These are phyloP conservation scores for Acestrorhynchus altus DNA, from an alignment of 2,797 vertebrate genomes.

Conservation along the genomic window DNA sequence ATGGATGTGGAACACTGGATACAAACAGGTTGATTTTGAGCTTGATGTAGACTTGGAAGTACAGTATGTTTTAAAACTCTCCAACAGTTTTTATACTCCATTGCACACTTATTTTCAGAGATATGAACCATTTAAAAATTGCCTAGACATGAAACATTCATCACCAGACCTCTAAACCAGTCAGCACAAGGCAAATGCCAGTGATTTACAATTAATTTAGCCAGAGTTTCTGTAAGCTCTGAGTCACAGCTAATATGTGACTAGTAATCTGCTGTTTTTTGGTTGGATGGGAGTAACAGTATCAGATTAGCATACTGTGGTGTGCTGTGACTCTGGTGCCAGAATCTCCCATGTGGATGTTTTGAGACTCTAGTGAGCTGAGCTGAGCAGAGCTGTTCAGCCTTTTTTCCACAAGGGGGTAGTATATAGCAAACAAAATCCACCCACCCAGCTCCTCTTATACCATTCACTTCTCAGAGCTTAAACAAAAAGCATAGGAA, in stretches of 20 bases:
- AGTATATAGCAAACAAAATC: conserved; percentile 56
- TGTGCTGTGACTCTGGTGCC: conserved; percentile 49
- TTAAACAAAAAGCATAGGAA: conserved; percentile 35
- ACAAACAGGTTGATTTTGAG: too few species aligned
- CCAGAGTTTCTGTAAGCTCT: conserved; percentile 1
- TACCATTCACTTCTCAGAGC: conserved; percentile 21
- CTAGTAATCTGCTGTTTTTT: conserved; percentile 41
- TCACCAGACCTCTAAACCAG: too few species aligned
- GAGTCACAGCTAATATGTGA: conserved; percentile 20
- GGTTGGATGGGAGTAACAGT: conserved; percentile 25
- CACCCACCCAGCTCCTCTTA: not conserved
- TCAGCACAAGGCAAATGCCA: too few species aligned
- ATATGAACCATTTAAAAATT: too few species aligned
- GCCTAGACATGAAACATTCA: too few species aligned
- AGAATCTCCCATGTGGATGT: conserved; percentile 29
- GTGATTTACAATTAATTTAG: conserved; percentile 1
- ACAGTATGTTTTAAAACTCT: too few species aligned
- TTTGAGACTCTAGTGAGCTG: conserved; percentile 8
- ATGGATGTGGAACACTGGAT: too few species aligned
- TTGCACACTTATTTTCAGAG: too few species aligned
- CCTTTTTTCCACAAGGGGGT: conserved; percentile 59
- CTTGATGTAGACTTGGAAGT: too few species aligned
- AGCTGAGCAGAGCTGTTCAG: not conserved
- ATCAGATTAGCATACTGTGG: conserved; percentile 56
- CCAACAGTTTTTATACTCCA: too few species aligned